phyloP scores from a whole-genome alignment of 2,888 invertebrate species.

The Standfussiana lucernea region DNA sequence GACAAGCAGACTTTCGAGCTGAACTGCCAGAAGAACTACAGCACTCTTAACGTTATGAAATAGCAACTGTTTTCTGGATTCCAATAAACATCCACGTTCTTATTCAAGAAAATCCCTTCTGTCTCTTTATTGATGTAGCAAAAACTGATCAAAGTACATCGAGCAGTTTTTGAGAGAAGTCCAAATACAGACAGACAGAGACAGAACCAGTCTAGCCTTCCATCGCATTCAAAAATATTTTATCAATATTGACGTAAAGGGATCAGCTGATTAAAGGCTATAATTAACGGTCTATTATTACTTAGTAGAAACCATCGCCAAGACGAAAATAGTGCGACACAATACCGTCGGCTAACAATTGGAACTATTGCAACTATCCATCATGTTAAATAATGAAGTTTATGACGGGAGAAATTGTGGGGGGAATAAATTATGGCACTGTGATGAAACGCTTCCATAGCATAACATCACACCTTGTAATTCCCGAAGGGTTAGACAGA shows the following conservation, averaged over 20 bases:
- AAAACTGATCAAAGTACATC: not conserved
- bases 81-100: too few species aligned
- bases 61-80: too few species aligned
- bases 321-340: slow-evolving; percentile 40
- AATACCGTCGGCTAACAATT: slow-evolving; percentile 38
- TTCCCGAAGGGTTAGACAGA: not conserved
- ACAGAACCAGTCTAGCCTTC: slow-evolving; percentile 13
- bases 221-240: slow-evolving; percentile 17
- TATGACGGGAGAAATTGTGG: slow-evolving; percentile 22
- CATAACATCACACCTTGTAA: not conserved
- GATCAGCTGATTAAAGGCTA: slow-evolving; percentile 58
- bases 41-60: too few species aligned
- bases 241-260: slow-evolving; percentile 53
- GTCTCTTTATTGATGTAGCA: too few species aligned
- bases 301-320: slow-evolving; percentile 24
- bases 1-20: too few species aligned
- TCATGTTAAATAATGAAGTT: slow-evolving; percentile 47
- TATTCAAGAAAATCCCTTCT: too few species aligned
- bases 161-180: not conserved
- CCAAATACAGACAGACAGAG: slow-evolving; percentile 31
- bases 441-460: slow-evolving; percentile 2
- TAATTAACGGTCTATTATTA: slow-evolving; percentile 56
- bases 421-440: not conserved
- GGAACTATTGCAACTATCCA: slow-evolving; percentile 39
- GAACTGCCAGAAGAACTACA: too few species aligned